Base-by-base conservation (phyloP, 2,113 vertebrate species). In the Gambusia affinis region DNA sequence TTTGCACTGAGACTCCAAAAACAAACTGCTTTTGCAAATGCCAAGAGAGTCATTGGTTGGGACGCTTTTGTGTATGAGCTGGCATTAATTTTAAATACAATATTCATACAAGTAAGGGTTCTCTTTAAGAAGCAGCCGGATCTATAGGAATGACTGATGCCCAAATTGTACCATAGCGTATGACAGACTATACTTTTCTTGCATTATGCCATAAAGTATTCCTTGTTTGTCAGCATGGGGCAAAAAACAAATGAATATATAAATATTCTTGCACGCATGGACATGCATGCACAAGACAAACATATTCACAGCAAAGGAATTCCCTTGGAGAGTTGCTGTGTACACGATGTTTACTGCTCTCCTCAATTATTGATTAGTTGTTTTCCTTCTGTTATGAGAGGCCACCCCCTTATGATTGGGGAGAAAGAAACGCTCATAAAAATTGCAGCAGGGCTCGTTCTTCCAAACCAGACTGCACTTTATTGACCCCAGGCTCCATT, bases 311-410 rank as follows among this genome's bases (percentile, higher is more conserved):
- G 73, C 62, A 81, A 79, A 81, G 70, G 81, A 78, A 74, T 81
- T 62, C 75, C 89, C 78, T 70, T 11, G 15, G 83, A 84, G 85
- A 84, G 31, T 5, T 64, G n/a, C 78, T 77, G 83, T 86, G 80
- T 82, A 86, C 85, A 84, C 69, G 72, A 78, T 87, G 83, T 91
- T 91, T 92, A 89, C 91, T 82, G 75, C 83, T 68, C 84, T 66
- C 76, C 54, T 92, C 89, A 81, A 90, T 91, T 91, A 92, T 91
- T 92, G 89, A 93, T 91, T 75, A 47, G 82, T 90, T 93, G 85
- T 90, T 92, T 89, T 90, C 72, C 70, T 90, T 84, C 77, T 81
- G 87, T 85, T 90, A 90, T 89, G 89, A 90, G 88, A 91, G 86
- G 84, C 89, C 80, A 87, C 78, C 82, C 51, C 64, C 76, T 54